A percentile compares a stretch with the other conserved stretches of the same genome.
phyloP scores from a whole-genome alignment of 1,140 invertebrate species.

The Drosophila ohnishii region DNA sequence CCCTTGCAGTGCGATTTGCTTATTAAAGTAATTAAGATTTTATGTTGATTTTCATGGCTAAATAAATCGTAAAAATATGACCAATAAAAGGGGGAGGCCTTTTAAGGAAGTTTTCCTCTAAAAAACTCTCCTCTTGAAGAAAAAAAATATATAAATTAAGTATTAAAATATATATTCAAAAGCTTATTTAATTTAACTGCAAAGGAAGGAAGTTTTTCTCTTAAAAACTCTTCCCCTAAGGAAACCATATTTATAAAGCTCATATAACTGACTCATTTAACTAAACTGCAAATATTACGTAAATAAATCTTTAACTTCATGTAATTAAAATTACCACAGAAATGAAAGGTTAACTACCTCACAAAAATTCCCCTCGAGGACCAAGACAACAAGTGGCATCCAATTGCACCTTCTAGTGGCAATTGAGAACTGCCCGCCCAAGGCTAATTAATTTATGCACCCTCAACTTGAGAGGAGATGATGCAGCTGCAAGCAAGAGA shows the following conservation, averaged over 20 bases:
- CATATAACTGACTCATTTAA: not conserved
- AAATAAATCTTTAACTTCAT: not conserved
- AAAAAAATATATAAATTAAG: too few species aligned
- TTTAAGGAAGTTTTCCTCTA: not conserved
- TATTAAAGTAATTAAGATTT: slow-evolving; percentile 34
- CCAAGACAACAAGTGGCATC: not conserved
- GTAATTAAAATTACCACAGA: too few species aligned
- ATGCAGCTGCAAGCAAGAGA: slow-evolving; percentile 9
- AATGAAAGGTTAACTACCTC: slow-evolving; percentile 9
- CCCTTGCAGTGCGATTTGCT: slow-evolving; percentile 7
- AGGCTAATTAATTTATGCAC: slow-evolving; percentile 44
- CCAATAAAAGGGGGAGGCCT: not conserved
- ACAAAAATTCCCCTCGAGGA: not conserved
- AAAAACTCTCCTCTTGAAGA: not conserved
- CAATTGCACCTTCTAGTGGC: slow-evolving; percentile 3
- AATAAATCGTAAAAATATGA: slow-evolving; percentile 17
- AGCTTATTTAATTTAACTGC: too few species aligned
- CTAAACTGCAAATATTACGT: not conserved
- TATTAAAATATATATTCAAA: too few species aligned
- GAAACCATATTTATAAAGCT: not conserved
- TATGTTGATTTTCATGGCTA: slow-evolving; percentile 17
- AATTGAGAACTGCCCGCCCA: slow-evolving; percentile 7
- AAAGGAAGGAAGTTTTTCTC: not conserved
- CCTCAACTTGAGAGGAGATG: slow-evolving; percentile 19
- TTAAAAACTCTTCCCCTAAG: not conserved